phyloP scores from a whole-genome alignment of 2,888 invertebrate species.

The Drosophila kuntzei region DNA sequence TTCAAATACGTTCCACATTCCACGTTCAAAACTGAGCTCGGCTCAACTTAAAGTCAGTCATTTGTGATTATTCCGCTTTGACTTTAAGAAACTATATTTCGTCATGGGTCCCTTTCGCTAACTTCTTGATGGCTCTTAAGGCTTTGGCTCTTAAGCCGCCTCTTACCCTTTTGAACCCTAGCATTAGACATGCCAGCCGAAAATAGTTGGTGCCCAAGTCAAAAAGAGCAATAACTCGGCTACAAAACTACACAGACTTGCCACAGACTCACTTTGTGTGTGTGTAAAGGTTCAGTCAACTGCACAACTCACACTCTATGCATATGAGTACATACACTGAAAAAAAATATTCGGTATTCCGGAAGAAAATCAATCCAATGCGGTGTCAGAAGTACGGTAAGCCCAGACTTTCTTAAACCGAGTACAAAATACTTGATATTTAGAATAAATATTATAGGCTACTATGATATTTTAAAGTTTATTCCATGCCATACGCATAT shows the following conservation, averaged over 20 bases:
- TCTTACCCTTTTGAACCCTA: constrained; percentile 52
- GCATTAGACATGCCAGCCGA: constrained; percentile 54
- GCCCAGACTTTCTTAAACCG: no score
- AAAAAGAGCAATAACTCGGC: constrained; percentile 42
- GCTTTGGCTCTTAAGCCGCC: constrained; percentile 41
- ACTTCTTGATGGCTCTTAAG: constrained; percentile 58
- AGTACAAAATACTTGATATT: no score
- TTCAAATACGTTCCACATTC: not conserved
- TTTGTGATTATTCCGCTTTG: constrained; percentile 35
- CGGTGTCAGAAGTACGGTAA: no score
- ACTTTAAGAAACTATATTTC: constrained; percentile 44
- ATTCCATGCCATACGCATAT: no score
- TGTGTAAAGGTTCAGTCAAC: constrained; percentile 47
- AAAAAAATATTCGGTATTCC: no score
- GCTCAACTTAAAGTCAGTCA: constrained; percentile 36
- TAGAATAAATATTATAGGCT: no score
- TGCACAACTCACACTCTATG: constrained; percentile 21
- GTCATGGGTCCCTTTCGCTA: constrained; percentile 44
- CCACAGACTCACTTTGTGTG: constrained; percentile 19
- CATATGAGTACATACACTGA: constrained; percentile 13
- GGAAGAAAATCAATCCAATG: no score
- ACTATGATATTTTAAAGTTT: no score
- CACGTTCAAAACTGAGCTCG: constrained; percentile 1
- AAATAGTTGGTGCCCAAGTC: constrained; percentile 44
- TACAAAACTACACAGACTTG: constrained; percentile 29